phyloP scores from a whole-genome alignment of 1,140 invertebrate genomes.

The Tetraneura akinire region DNA sequence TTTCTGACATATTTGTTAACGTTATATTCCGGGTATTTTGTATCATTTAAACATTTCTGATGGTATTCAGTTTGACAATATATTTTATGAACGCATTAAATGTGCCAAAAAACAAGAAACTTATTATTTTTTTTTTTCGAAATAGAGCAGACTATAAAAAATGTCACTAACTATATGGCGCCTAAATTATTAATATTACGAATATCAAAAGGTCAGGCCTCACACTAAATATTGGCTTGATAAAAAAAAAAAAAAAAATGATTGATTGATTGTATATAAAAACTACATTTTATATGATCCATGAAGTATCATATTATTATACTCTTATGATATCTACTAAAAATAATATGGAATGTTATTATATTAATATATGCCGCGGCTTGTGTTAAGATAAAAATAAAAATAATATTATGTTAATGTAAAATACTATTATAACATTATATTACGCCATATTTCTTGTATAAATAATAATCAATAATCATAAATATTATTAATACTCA shows the following conservation, averaged over 20 bases:
- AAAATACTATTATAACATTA: too few relatives aligned
- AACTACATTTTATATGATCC: conserved; percentile 17
- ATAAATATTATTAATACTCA: too few relatives aligned
- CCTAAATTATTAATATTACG: conserved; percentile 33
- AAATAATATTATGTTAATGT: too few relatives aligned
- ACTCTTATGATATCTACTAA: neutral
- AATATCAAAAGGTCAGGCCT: conserved; percentile 37
- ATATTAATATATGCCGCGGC: too few relatives aligned
- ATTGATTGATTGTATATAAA: conserved; percentile 45
- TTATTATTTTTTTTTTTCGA: neutral
- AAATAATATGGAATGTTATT: conserved; percentile 7
- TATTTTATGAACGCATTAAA: conserved; percentile 28
- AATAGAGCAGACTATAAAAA: conserved; percentile 30
- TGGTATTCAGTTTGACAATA: conserved; percentile 16
- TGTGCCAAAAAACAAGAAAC: conserved; percentile 14
- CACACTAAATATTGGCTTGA: conserved; percentile 33
- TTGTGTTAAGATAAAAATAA: too few relatives aligned
- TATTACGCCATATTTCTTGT: neutral
- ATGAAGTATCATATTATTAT: conserved; percentile 6
- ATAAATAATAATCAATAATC: neutral
- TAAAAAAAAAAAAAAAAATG: conserved; percentile 35
- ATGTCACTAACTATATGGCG: conserved; percentile 40
- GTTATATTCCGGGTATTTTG: neutral
- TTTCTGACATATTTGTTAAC: conserved; percentile 21
- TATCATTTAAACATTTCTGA: conserved; percentile 22